Evolutionary conservation across 2,888 invertebrate species (phyloP).

Genomic region (Dasypogon diadema): DNA sequence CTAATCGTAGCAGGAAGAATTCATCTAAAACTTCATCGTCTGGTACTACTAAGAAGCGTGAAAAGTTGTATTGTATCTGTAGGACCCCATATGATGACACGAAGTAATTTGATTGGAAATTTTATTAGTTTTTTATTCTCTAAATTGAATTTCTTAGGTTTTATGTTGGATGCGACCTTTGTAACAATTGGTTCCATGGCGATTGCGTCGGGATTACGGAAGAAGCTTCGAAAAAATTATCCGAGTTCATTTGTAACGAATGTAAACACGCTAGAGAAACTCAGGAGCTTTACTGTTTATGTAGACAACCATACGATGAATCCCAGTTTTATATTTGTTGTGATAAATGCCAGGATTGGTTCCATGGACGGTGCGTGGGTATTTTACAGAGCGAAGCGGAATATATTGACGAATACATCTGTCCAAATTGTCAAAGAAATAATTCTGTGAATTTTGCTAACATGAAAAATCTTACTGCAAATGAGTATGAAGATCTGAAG

Average conservation of each 20-base stretch:
- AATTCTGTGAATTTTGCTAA: conserved; percentile 90
- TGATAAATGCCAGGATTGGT: conserved; percentile 99
- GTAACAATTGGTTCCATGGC: conserved; percentile 99
- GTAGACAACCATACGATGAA: conserved; percentile 96
- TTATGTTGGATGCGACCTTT: conserved; percentile 97
- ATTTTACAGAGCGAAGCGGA: conserved; percentile 94
- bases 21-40: conserved; percentile 56
- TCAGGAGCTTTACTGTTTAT: conserved; percentile 95
- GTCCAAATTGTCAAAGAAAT: conserved; percentile 94
- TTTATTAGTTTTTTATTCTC: no score
- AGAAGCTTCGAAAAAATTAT: conserved; percentile 88
- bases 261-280: conserved; percentile 88
- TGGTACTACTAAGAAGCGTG: conserved; percentile 72
- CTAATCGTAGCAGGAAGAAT: conserved; percentile 56
- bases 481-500: conserved; percentile 85
- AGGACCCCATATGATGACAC: conserved; percentile 95
- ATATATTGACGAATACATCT: conserved; percentile 95
- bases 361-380: conserved; percentile 97
- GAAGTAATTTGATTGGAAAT: conserved; percentile 80
- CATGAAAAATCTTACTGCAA: conserved; percentile 83
- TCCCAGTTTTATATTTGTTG: conserved; percentile 99
- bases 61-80: conserved; percentile 91
- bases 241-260: conserved; percentile 89
- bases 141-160: conserved; percentile 83
- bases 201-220: conserved; percentile 95